Base-by-base conservation (phyloP, 2,113 vertebrate species). In the Megaceryle torquata region DNA sequence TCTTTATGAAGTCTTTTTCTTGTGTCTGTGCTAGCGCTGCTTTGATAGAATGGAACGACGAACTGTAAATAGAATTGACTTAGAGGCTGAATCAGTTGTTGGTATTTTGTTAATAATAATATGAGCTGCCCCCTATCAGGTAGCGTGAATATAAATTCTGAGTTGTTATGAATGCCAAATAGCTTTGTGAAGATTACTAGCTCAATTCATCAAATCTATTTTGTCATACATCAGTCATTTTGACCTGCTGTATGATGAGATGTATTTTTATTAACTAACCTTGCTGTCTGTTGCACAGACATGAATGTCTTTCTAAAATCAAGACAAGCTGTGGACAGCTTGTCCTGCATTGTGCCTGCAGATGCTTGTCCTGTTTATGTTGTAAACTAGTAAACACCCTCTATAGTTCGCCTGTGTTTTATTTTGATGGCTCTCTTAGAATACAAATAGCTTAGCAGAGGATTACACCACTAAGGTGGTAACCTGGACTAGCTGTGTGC, bases 11-110 rank as follows among this genome's bases (percentile, higher is more conserved):
- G 29, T 88, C 74, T 77, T 93, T 88, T 77, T 63, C 92, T 65
- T 87, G 44, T 63, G 50, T 83, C 54, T 89, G 83, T 97, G 86
- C 83, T 53, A 91, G 64, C 89, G 64, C 91, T 91, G 94, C 95
- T 97, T 96, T 93, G 86, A 82, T 97, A 74, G 86, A 95, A 78
- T 91, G 68, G 70, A 94, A 64, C 59, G 81, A 75, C 7, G 21
- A 90, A 91, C 94, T 97, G 96, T 96, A 97, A 97, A 97, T 95
- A 91, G 64, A 96, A 90, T 94, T 95, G 94, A 96, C 92, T 86
- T 88, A 29, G 90, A 92, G 92, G 77, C 86, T 85, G 88, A 89
- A 95, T 94, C 71, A 54, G 87, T 90, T 93, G 85, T 93, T 97
- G 93, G 95, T 96, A 89, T 97, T 97, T 95, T 89, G 86, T 81